These are phyloP conservation scores for Apeltes quadracus DNA, from an alignment of 2,113 vertebrate species.

Conservation along the genomic window DNA sequence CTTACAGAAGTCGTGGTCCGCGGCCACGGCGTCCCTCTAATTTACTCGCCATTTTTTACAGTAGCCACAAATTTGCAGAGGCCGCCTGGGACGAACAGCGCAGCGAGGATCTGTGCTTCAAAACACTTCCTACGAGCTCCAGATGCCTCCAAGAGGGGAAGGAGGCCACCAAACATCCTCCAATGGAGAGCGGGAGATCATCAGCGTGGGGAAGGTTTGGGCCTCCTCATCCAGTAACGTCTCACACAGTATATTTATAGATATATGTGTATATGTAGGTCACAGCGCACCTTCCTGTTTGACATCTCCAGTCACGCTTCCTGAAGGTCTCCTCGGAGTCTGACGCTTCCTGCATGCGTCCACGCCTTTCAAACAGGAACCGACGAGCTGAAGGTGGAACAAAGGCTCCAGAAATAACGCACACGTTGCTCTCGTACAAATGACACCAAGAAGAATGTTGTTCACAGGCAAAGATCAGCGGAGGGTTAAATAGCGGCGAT, in stretches of 20 bases:
- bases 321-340: background rate
- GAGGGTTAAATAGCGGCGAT: constrained; percentile 4
- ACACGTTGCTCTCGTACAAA: background rate
- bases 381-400: constrained; percentile 40
- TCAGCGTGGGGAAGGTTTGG: background rate
- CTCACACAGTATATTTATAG: background rate
- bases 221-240: background rate
- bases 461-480: constrained; percentile 1
- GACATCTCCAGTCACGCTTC: constrained; percentile 13
- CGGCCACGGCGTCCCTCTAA: constrained; percentile 51
- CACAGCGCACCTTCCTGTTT: background rate
- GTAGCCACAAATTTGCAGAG: constrained; percentile 65
- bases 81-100: constrained; percentile 39
- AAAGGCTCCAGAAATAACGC: constrained; percentile 35
- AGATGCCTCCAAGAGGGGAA: constrained; percentile 38
- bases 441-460: constrained; percentile 16
- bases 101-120: constrained; percentile 35
- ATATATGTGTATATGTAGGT: background rate
- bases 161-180: constrained; percentile 11
- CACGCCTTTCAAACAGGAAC: constrained; percentile 41
- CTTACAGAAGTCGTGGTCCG: constrained; percentile 41
- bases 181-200: background rate
- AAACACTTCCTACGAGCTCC: constrained; percentile 26
- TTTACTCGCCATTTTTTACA: constrained; percentile 55
- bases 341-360: background rate